Base-by-base conservation (phyloP, 30 jellyfish, hydroid and myxozoan genomes). In the Mastigias papua region DNA sequence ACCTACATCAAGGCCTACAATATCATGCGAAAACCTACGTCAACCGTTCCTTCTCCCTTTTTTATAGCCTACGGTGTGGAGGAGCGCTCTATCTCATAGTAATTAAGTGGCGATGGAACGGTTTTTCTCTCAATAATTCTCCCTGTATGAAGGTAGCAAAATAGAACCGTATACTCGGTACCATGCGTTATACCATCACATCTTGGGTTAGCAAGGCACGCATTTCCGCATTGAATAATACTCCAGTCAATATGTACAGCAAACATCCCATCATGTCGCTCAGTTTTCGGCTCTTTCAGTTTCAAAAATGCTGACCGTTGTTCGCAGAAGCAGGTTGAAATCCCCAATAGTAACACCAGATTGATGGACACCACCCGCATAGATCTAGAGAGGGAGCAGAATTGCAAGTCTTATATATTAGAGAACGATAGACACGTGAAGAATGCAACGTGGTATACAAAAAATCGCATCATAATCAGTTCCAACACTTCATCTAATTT, bases 171-270 rank as follows among this genome's bases (percentile, higher is more conserved):
- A 51, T 4, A 32, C 48, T 78, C 88, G 23, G 37, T 35, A n/a
- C 88, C 88, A 78, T n/a, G 33, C 31, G 78, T 51, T 5, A 78
- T n/a, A 8, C 88, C 88, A 48, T 7, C 66, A 31, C 88, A 78
- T 29, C 65, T 57, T 22, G 78, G 15, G 26, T 27, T 35, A 73
- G 27, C 27, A 27, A 78, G 33, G 42, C 88, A 78, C 7, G 64
- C 42, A 32, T 78, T 72, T 11, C 66, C 78, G 35, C 88, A 78
- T 31, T 78, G 88, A 21, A 57, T 78, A 49, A 54, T 54, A 25
- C 77, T 22, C 15, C 9, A 27, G 1, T 31, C 66, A 51, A 23
- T 17, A 10, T 21, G 67, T 2, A 10, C 22, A 9, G 33, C 3
- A 58, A 78, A 9, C 0, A 11, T 5, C 31, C 61, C 27, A 78